Evolutionary conservation across 2,797 vertebrate species (phyloP), one percentile per base, ranked within the genome.

Genomic region (Pipistrellus pygmaeus): DNA sequence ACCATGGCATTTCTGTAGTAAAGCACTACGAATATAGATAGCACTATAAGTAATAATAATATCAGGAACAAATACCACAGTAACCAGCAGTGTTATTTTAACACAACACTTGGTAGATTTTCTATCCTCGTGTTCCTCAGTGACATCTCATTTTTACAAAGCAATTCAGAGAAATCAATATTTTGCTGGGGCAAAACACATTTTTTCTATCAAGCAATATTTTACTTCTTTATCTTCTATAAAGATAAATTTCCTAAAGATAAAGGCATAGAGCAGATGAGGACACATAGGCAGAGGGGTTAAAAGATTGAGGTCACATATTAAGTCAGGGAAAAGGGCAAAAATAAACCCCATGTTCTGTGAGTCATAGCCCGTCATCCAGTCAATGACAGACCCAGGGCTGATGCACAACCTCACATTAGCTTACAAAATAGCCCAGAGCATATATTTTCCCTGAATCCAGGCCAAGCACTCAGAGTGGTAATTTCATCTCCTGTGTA

Each of bases 291-390:
- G 78, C 46, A 81, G 71, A 90, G 21, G 25, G 76, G 64, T 83
- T 96, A 92, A 95, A 91, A 94, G 20, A 91, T 66, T 76, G 92
- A 95, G 81, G 71, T 73, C 64, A 27, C 35, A 69, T 8, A 55
- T 57, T 90, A 87, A 96, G 41, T 75, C 87, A 60, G 7, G 66
- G 73, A 71, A 95, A 81, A 80, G 95, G 21, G 64, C 38, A 83
- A 88, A 97, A 96, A 95, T 95, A 96, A 85, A 95, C 91, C 64
- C 30, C 1, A 51, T 64, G 51, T 72, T 91, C 93, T 96, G 90
- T 95, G 87, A 95, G 91, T 95, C 95, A 95, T 20, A 92, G n/a
- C 64, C 91, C 71, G 60, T 46, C 35, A 35, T 91, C 90, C 35
- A 80, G 64, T 71, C 93, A 91, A 51, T 35, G 72, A 85, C 53